phyloP scores from a whole-genome alignment of 1,140 invertebrate species.

The Centruroides vittatus region DNA sequence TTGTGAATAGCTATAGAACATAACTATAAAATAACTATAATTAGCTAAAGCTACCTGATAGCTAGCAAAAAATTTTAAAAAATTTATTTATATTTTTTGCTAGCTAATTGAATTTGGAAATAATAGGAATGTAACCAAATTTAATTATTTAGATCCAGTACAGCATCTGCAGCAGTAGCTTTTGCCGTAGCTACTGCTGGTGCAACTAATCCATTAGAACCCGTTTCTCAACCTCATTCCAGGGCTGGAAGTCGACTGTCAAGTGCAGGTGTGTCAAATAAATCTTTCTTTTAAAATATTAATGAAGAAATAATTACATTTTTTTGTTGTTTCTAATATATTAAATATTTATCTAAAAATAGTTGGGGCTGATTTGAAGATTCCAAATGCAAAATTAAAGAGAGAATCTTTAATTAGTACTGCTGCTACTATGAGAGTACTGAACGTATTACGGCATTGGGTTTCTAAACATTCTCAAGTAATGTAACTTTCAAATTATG shows the following conservation, averaged over 20 bases:
- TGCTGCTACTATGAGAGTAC: conserved; percentile 80
- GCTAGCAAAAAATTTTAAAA: no score
- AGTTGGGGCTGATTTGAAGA: conserved; percentile 28
- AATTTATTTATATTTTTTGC: no score
- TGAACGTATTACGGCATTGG: conserved; percentile 74
- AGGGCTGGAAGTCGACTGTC: conserved; percentile 25
- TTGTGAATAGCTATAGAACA: no score
- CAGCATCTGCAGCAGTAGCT: conserved; percentile 71
- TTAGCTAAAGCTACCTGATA: no score
- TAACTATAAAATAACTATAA: no score
- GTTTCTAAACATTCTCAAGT: conserved; percentile 49
- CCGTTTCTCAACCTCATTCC: conserved; percentile 17
- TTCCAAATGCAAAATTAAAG: conserved; percentile 27
- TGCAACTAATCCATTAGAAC: conserved; percentile 59
- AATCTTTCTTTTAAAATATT: background rate
- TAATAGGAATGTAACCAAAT: no score
- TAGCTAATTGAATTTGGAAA: no score
- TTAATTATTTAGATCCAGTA: conserved; percentile 55
- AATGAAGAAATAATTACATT: background rate
- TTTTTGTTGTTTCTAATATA: background rate
- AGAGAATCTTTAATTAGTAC: conserved; percentile 80
- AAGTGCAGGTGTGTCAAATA: conserved; percentile 19
- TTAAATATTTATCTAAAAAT: conserved; percentile 7
- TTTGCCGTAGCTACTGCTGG: conserved; percentile 86
- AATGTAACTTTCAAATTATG: background rate